phyloP scores from a whole-genome alignment of 2,888 invertebrate species.

The Cancer borealis region DNA sequence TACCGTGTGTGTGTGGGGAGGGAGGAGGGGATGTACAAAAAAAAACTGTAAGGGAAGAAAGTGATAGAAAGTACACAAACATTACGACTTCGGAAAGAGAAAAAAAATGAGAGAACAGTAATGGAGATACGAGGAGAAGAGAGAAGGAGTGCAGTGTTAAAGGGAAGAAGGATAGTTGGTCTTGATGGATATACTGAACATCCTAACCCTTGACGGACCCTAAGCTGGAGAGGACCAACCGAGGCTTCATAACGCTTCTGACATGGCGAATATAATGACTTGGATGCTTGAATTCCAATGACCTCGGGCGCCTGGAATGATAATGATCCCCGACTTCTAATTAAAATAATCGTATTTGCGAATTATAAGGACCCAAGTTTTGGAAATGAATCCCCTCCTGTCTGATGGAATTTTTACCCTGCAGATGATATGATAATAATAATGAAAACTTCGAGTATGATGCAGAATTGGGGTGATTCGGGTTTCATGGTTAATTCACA shows the following conservation, averaged over 20 bases:
- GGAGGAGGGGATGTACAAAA: background rate
- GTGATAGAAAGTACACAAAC: background rate
- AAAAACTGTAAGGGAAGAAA: background rate
- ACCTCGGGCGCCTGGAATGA: conserved; percentile 36
- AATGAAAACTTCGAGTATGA: background rate
- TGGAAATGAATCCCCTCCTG: conserved; percentile 13
- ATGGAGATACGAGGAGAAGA: background rate
- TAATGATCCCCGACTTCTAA: conserved; percentile 51
- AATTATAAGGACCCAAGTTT: background rate
- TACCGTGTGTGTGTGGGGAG: background rate
- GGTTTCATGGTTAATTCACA: conserved; percentile 3
- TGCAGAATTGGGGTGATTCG: background rate
- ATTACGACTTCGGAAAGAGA: background rate
- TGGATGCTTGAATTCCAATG: conserved; percentile 36
- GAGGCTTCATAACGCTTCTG: conserved; percentile 39
- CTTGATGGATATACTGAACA: background rate
- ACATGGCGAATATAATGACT: conserved; percentile 51
- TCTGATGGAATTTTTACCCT: background rate
- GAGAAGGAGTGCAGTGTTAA: background rate
- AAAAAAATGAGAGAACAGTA: background rate
- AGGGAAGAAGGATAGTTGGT: background rate
- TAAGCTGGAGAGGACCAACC: background rate
- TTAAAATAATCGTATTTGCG: conserved; percentile 21
- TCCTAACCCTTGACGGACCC: conserved; percentile 2
- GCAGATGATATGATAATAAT: background rate